Conservation (phyloP, 2,888 invertebrate genomes). For the Drosophila histrio region DNA sequence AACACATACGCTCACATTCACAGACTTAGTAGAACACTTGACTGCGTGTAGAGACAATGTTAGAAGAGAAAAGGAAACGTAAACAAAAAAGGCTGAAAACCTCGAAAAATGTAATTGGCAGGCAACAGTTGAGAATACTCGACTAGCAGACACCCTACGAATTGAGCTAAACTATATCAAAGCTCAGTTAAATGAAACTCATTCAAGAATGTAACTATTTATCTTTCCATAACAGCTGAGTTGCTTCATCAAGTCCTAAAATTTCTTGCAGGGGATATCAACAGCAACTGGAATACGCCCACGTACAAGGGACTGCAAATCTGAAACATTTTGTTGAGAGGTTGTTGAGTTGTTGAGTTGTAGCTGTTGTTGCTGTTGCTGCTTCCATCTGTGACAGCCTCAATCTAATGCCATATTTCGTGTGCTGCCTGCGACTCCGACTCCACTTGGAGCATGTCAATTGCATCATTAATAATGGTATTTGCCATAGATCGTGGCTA, state of each 20-base stretch:
- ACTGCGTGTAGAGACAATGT: constrained; percentile 4
- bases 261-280: background rate
- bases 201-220: background rate
- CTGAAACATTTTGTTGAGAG: constrained; percentile 31
- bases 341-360: constrained; percentile 23
- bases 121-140: background rate
- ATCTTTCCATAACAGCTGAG: background rate
- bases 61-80: constrained; percentile 2
- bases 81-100: background rate
- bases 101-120: background rate
- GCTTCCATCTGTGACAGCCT: background rate
- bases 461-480: constrained; percentile 75
- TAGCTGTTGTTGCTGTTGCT: constrained; percentile 6
- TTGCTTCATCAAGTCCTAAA: background rate
- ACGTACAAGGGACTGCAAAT: constrained; percentile 11
- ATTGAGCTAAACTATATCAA: background rate
- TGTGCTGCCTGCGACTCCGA: constrained; percentile 16
- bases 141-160: background rate
- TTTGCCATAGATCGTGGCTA: constrained; percentile 28
- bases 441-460: constrained; percentile 60
- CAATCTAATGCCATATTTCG: constrained; percentile 50
- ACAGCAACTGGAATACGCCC: background rate
- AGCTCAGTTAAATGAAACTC: background rate
- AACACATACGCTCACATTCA: background rate
- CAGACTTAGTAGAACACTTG: background rate